Conservation (phyloP, 1,140 invertebrate genomes). For the Amphibalanus amphitrite region DNA sequence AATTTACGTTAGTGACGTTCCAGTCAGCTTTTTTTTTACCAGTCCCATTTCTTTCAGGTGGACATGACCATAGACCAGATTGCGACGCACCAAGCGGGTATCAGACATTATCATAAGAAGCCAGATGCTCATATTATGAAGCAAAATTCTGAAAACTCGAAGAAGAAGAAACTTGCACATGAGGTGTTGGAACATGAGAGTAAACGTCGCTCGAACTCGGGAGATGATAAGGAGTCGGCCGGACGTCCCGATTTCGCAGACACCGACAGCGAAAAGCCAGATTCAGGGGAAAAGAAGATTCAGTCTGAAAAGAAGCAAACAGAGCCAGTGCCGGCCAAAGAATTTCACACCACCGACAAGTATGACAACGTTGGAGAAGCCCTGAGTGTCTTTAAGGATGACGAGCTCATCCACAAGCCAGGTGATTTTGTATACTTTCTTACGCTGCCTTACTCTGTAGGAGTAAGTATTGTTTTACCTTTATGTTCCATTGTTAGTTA, state of each 20-base stretch:
- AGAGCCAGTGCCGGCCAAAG: constrained; percentile 10
- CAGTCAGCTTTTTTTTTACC: too few species aligned
- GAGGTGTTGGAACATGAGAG: not conserved
- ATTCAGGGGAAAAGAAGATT: too few species aligned
- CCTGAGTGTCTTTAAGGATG: constrained; percentile 39
- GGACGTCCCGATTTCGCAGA: too few species aligned
- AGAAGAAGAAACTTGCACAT: not conserved
- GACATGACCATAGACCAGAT: not conserved
- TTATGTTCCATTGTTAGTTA: too few species aligned
- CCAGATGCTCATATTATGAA: not conserved
- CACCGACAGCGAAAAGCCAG: too few species aligned
- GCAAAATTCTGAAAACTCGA: not conserved
- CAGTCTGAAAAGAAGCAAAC: not conserved
- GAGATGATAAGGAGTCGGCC: too few species aligned
- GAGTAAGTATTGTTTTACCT: too few species aligned
- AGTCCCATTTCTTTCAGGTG: not conserved
- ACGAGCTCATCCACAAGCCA: constrained; percentile 36
- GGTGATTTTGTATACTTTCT: too few species aligned
- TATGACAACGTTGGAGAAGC: constrained; percentile 31
- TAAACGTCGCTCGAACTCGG: not conserved
- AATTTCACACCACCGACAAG: constrained; percentile 28
- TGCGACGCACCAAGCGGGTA: not conserved
- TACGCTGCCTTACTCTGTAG: too few species aligned
- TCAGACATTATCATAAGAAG: not conserved
- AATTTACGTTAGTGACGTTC: too few species aligned